These are phyloP conservation scores for Ornithoptera alexandrae DNA, from an alignment of 2,888 invertebrate genomes.

Conservation along the genomic window DNA sequence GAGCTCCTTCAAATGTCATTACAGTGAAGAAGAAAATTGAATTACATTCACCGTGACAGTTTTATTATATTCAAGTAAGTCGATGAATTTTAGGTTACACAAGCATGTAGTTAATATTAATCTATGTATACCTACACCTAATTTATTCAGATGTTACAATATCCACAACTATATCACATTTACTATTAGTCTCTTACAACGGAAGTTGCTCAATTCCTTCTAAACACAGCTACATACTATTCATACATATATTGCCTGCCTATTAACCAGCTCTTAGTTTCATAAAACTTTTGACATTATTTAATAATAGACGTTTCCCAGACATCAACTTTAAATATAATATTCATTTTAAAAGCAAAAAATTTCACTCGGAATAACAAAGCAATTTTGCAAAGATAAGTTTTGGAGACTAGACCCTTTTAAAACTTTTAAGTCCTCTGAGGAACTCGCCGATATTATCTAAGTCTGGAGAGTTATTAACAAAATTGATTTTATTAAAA, in stretches of 20 bases:
- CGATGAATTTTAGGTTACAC: background rate
- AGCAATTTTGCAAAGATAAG: constrained; percentile 10
- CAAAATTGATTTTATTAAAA: constrained; percentile 20
- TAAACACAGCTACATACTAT: no score
- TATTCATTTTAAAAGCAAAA: background rate
- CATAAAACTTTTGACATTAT: no score
- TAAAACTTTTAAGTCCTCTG: constrained; percentile 19
- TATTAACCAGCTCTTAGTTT: no score
- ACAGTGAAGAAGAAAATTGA: constrained; percentile 16
- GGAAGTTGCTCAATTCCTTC: no score
- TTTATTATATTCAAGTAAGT: constrained; percentile 11
- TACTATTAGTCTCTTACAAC: no score
- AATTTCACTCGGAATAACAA: constrained; percentile 4
- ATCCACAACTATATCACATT: no score
- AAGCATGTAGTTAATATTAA: background rate
- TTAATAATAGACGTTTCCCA: no score
- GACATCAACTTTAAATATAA: background rate
- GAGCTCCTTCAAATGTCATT: constrained; percentile 18
- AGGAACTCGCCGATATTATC: constrained; percentile 13
- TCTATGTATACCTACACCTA: no score
- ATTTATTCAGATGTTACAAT: no score
- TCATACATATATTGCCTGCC: no score
- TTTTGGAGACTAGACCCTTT: constrained; percentile 2
- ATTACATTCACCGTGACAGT: constrained; percentile 14
- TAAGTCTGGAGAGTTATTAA: constrained; percentile 18